phyloP scores from a whole-genome alignment of 1,140 invertebrate genomes.

The Colletes gigas region DNA sequence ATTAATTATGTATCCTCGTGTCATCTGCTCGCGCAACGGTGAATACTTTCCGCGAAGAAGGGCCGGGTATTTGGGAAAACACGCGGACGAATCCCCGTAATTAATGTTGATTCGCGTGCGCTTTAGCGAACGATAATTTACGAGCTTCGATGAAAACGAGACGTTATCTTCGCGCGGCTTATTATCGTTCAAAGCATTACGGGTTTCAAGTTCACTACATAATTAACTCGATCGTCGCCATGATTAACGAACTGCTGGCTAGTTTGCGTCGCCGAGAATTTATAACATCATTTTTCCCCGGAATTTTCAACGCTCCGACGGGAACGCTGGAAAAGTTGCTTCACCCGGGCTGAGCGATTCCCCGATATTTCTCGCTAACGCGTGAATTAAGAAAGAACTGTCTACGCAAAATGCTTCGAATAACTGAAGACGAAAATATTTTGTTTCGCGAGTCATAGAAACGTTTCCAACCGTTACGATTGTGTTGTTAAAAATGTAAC shows the following conservation, averaged over 20 bases:
- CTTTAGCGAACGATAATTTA: neutral
- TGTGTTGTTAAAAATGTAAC: too few relatives aligned
- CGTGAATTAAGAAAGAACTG: too few relatives aligned
- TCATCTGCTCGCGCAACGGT: too few relatives aligned
- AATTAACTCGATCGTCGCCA: constrained; percentile 6
- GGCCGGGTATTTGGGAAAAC: constrained; percentile 10
- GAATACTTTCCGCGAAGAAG: neutral
- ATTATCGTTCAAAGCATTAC: constrained; percentile 15
- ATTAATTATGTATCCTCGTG: constrained; percentile 21
- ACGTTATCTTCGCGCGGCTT: constrained; percentile 15
- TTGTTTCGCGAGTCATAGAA: too few relatives aligned
- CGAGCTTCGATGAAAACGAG: neutral
- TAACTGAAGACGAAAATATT: too few relatives aligned
- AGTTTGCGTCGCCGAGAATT: neutral
- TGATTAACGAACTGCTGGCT: neutral
- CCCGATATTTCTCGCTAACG: too few relatives aligned
- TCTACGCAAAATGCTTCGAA: too few relatives aligned
- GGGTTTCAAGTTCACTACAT: neutral
- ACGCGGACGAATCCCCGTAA: neutral
- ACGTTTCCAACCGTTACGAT: too few relatives aligned
- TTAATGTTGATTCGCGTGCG: constrained; percentile 10
- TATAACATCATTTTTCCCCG: neutral
- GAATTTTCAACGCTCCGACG: neutral
- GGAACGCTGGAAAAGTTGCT: neutral
- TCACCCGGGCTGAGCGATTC: too few relatives aligned